A percentile compares a stretch with the other conserved stretches of the same genome.
Evolutionary conservation across 2,888 invertebrate species (phyloP).

Genomic region (Epiblema foenella): DNA sequence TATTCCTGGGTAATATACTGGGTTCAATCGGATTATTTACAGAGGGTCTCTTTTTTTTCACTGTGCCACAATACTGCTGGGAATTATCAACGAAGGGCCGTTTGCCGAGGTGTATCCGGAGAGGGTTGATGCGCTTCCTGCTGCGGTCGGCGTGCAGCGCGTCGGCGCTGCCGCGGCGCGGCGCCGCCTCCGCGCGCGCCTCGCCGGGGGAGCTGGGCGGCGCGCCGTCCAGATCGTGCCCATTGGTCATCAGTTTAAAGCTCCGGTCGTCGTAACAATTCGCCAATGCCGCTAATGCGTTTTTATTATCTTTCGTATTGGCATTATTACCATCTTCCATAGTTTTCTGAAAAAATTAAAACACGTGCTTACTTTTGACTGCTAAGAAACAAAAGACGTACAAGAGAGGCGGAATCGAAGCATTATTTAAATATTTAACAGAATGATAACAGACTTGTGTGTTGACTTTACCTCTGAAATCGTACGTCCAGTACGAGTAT

Average conservation of each 20-base stretch:
- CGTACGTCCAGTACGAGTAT: conserved; percentile 83
- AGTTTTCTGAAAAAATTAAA: conserved; percentile 81
- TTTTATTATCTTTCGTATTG: conserved; percentile 77
- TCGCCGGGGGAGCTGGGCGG: conserved; percentile 60
- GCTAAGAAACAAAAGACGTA: conserved; percentile 81
- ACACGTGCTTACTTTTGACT: conserved; percentile 73
- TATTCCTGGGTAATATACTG: conserved; percentile 55
- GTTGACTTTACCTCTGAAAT: conserved; percentile 76
- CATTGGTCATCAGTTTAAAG: conserved; percentile 73
- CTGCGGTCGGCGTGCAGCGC: conserved; percentile 66
- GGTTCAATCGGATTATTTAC: conserved; percentile 67
- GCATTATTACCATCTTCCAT: conserved; percentile 84
- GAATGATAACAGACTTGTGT: conserved; percentile 63
- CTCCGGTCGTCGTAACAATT: conserved; percentile 72
- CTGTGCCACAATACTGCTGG: conserved; percentile 65
- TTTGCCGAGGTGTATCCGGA: conserved; percentile 79
- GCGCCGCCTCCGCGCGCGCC: conserved; percentile 51
- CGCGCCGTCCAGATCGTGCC: conserved; percentile 66
- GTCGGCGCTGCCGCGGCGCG: conserved; percentile 61
- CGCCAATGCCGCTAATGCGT: conserved; percentile 65
- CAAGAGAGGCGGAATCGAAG: conserved; percentile 77
- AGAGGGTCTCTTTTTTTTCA: conserved; percentile 71
- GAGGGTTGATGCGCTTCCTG: conserved; percentile 76
- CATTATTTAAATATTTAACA: conserved; percentile 68
- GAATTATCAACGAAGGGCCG: conserved; percentile 81